Evolutionary conservation across 2,113 vertebrate genomes (phyloP).

Genomic region (Orcinus orca): DNA sequence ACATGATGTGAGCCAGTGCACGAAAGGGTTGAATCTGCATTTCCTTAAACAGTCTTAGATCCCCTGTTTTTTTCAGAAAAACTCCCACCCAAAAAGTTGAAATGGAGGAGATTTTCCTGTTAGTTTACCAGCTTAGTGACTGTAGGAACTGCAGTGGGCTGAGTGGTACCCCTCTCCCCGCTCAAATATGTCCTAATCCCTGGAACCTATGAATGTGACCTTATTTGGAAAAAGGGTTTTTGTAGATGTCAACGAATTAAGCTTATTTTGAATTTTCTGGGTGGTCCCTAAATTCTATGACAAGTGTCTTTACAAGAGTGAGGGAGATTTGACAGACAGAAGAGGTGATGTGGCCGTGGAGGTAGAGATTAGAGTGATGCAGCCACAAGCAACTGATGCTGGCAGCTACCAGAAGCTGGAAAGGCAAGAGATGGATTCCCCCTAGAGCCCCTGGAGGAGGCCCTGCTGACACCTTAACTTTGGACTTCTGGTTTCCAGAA

Average conservation of each 20-base stretch:
- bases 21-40: background rate
- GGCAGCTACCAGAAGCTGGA: background rate
- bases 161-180: fast-evolving
- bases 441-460: too few species aligned
- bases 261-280: background rate
- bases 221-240: background rate
- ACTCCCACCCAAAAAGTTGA: background rate
- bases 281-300: background rate
- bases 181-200: background rate
- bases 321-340: background rate
- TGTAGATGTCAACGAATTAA: background rate
- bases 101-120: background rate
- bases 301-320: background rate
- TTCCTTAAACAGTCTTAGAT: background rate
- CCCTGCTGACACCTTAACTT: background rate
- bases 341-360: background rate
- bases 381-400: background rate
- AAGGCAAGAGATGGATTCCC: background rate
- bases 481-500: background rate
- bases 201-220: background rate
- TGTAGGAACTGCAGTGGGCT: background rate
- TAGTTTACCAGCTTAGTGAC: background rate
- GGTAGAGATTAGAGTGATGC: background rate
- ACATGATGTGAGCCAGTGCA: background rate
- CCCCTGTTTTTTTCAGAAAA: background rate